phyloP scores from a whole-genome alignment of 2,888 invertebrate species.

The Chloroclystis v-ata region DNA sequence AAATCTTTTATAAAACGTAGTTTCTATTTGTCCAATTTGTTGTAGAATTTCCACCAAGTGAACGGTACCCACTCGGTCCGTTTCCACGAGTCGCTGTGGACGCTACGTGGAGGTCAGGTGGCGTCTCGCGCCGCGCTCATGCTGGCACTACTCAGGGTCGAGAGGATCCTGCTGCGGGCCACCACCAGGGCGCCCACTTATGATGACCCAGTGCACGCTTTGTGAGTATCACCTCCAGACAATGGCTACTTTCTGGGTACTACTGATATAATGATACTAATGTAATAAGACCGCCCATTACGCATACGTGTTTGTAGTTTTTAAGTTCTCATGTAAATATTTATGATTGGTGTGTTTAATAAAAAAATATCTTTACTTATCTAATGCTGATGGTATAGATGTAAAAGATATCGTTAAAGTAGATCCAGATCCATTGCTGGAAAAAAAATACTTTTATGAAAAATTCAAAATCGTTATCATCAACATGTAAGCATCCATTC shows the following conservation, averaged over 20 bases:
- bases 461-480: no score
- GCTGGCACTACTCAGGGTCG: slow-evolving; percentile 93
- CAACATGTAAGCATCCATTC: no score
- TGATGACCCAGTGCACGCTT: slow-evolving; percentile 51
- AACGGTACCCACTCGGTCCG: slow-evolving; percentile 77
- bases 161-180: slow-evolving; percentile 87
- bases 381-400: no score
- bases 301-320: no score
- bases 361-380: no score
- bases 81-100: slow-evolving; percentile 90
- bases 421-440: no score
- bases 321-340: no score
- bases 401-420: no score
- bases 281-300: no score
- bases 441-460: no score
- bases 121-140: slow-evolving; percentile 87
- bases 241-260: background rate
- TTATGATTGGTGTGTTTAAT: no score
- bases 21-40: slow-evolving; percentile 6
- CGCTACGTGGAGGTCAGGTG: slow-evolving; percentile 75
- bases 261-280: no score
- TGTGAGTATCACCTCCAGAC: slow-evolving; percentile 40
- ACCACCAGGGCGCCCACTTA: slow-evolving; percentile 51
- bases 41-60: slow-evolving; percentile 57
- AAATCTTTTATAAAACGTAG: background rate